A percentile compares a stretch with the other conserved stretches of the same genome.
Conservation (phyloP, 2,888 invertebrate species). For the Dermolepida albohirtum region DNA sequence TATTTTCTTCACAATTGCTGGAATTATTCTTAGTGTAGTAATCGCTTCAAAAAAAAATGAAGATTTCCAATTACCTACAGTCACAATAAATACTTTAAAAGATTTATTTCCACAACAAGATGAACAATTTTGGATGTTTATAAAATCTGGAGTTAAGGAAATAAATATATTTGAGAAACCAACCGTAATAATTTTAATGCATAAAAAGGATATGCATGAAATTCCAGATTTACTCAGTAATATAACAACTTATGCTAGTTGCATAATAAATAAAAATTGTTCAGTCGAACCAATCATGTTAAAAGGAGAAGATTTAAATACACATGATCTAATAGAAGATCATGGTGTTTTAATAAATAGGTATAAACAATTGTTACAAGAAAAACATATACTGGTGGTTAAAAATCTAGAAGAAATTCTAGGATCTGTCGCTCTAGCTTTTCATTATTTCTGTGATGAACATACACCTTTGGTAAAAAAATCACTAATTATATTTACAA, state of each 20-base stretch:
- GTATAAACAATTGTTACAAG: conserved; percentile 52
- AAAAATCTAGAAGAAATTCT: conserved; percentile 60
- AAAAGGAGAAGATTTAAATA: conserved; percentile 55
- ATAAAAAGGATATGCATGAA: conserved; percentile 54
- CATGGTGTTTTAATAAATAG: conserved; percentile 57
- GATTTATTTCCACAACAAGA: conserved; percentile 59
- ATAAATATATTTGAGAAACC: conserved; percentile 56
- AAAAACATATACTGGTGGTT: conserved; percentile 59
- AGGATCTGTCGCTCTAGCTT: conserved; percentile 64
- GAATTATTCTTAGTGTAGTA: neutral
- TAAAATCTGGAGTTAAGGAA: conserved; percentile 59
- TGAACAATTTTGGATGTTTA: conserved; percentile 58
- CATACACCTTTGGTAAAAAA: conserved; percentile 64
- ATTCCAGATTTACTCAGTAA: conserved; percentile 56
- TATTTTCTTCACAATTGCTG: neutral
- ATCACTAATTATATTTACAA: conserved; percentile 65
- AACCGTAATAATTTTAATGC: conserved; percentile 63
- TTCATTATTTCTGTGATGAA: conserved; percentile 72
- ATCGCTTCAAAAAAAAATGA: neutral
- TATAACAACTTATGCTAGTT: conserved; percentile 58
- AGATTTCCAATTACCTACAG: neutral
- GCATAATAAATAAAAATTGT: conserved; percentile 52
- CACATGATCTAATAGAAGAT: conserved; percentile 53
- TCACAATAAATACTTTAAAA: conserved; percentile 43
- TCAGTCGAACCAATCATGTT: conserved; percentile 52